Base-by-base conservation (phyloP, 2,797 vertebrate species). In the Ctenopoma multispine region DNA sequence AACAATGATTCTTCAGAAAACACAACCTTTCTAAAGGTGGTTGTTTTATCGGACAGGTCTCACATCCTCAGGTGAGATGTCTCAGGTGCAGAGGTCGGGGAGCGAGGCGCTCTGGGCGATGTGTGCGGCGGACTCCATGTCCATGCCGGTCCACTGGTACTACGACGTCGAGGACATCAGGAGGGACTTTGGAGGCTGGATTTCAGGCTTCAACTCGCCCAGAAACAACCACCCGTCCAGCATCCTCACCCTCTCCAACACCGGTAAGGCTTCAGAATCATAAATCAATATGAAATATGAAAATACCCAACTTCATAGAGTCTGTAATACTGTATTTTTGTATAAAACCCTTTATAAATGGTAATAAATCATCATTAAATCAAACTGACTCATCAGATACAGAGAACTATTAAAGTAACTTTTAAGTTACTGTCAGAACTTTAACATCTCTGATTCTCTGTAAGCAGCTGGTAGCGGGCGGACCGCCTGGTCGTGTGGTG, bases 121-220 rank as follows among this genome's bases (percentile, higher is more conserved):
- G 89, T 92, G 90, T 62, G 92, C 87, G 0, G 93, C 77, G 0
- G 92, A 93, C 59, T 81, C 92, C 34, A 69, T 90, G 86, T 91
- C 92, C 18, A 94, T 94, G 92, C 92, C 92, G 0, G 92, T 91
- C 12, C 93, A 94, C 84, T 94, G 93, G 93, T 94, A 88, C 73
- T 93, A 93, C 49, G 31, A 83, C 61, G 38, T 89, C 18, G 47
- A 64, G 0, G 83, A 93, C 85, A 93, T 94, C 78, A 58, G 31
- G 27, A 74, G 50, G 4, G 90, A 93, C 69, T 93, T 92, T 6
- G 80, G 76, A 0, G 89, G 87, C 24, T 93, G 92, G 92, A 91
- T 94, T 7, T 55, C 69, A 0, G 78, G 77, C 2, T 85, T 92
- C 43, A 73, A 15, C 9, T 2, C 82, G 0, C 92, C 92, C 17